Evolutionary conservation across 2,797 vertebrate species (phyloP), one percentile per base, ranked within the genome.

Genomic region (Lagodon rhomboides): DNA sequence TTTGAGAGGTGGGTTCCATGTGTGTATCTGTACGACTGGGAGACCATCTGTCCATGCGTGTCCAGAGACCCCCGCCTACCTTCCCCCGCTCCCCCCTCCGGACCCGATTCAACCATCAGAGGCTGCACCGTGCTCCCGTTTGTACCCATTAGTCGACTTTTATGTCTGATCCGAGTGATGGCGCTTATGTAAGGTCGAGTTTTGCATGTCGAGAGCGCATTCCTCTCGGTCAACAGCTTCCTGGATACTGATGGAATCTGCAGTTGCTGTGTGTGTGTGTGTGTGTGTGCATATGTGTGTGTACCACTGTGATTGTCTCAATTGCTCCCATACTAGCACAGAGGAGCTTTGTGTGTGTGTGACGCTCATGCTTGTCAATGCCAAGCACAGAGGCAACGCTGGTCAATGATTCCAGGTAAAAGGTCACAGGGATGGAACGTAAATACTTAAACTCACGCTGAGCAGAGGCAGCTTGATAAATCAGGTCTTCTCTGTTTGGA

Each of bases 191-290:
- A 91, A 92, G 87, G 87, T 77, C 1, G 15, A 69, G 65, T 76
- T 89, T 82, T 86, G 73, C 82, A 90, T 89, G 86, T 83, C 51
- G 41, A 77, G 75, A 91, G 85, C 71, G 78, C 91, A 91, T 93
- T 93, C 85, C 82, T 82, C 75, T 60, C 68, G 77, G 83, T 82
- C 81, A 82, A 81, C 85, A 79, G 85, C 85, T 91, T 93, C 89
- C 90, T 92, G 92, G 86, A 91, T 86, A 86, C 89, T 88, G 87
- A 91, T 89, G 86, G 88, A 87, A 92, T 91, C 89, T 90, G 73
- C 80, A 88, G 83, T 85, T 74, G 77, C 75, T n/a, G n/a, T n/a
- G n/a, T n/a, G 60, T 79, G 44, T 82, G 62, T 75, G 68, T 60
- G 55, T 61, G 73, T 38, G 46, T 79, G 56, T 70, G 68, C 61